Conservation (phyloP, 2,888 invertebrate genomes). For the Belgica antarctica region DNA sequence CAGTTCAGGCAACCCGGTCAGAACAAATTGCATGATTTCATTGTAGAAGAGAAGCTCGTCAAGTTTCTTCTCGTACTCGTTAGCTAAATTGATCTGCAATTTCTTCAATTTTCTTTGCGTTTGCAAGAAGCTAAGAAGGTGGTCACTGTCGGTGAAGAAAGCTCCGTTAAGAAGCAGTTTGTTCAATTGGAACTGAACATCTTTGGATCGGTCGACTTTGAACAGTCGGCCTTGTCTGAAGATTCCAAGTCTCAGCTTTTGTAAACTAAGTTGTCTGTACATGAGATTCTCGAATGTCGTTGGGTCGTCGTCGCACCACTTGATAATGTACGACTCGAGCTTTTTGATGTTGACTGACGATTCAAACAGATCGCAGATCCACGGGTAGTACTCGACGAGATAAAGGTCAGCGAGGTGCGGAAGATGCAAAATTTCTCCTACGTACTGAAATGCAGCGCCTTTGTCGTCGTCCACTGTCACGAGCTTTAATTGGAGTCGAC, state of each 20-base stretch:
- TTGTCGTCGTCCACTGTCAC: background rate
- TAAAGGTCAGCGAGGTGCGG: background rate
- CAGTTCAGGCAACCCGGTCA: background rate
- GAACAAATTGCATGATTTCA: background rate
- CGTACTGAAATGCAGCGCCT: background rate
- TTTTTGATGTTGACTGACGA: background rate
- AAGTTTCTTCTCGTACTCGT: background rate
- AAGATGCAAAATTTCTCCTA: background rate
- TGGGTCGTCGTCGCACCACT: background rate
- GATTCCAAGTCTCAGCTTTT: background rate
- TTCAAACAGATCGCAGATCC: background rate
- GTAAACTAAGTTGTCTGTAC: background rate
- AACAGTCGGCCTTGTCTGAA: background rate
- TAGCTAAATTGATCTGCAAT: background rate
- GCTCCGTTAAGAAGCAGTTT: background rate
- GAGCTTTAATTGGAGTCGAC: background rate
- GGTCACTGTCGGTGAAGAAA: background rate
- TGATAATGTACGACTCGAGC: background rate
- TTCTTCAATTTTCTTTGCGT: background rate
- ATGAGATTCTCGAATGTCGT: background rate
- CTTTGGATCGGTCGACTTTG: background rate
- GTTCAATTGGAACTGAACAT: background rate
- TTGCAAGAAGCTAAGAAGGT: background rate
- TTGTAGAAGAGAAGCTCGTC: background rate
- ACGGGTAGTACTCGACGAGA: background rate